Evolutionary conservation across 2,797 vertebrate genomes (phyloP).

Genomic region (Threskiornis aethiopicus): DNA sequence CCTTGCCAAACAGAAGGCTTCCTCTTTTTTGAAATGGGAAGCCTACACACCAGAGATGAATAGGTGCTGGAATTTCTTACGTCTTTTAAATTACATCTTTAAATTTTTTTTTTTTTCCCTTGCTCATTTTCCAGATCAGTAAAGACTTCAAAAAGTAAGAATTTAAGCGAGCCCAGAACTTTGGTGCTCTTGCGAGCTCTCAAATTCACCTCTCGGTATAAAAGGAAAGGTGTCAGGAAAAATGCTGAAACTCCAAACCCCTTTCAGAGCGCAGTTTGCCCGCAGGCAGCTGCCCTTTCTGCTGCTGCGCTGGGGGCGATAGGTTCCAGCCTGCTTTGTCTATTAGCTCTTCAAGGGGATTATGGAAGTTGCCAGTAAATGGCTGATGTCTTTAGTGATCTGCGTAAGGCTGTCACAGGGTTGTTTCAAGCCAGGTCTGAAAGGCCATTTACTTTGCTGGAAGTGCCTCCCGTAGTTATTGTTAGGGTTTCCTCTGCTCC

Average conservation of each 20-base stretch:
- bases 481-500: not conserved
- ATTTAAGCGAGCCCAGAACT: not conserved
- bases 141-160: not conserved
- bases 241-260: not conserved
- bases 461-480: not conserved
- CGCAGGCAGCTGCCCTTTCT: not conserved
- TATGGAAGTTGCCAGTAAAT: not conserved
- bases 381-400: not conserved
- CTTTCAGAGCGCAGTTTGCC: not conserved
- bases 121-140: not conserved
- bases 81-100: not conserved
- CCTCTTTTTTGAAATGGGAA: not conserved
- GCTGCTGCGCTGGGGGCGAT: not conserved
- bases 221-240: not conserved
- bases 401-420: not conserved
- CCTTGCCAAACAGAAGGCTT: not conserved
- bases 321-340: not conserved
- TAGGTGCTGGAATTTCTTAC: not conserved
- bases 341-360: not conserved
- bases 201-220: not conserved
- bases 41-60: not conserved
- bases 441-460: not conserved
- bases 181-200: not conserved
- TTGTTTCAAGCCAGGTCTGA: not conserved
- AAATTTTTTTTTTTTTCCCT: not conserved